Evolutionary conservation across 2,113 vertebrate species (phyloP), one percentile per base, ranked within the genome.

Genomic region (Vulpes lagopus): DNA sequence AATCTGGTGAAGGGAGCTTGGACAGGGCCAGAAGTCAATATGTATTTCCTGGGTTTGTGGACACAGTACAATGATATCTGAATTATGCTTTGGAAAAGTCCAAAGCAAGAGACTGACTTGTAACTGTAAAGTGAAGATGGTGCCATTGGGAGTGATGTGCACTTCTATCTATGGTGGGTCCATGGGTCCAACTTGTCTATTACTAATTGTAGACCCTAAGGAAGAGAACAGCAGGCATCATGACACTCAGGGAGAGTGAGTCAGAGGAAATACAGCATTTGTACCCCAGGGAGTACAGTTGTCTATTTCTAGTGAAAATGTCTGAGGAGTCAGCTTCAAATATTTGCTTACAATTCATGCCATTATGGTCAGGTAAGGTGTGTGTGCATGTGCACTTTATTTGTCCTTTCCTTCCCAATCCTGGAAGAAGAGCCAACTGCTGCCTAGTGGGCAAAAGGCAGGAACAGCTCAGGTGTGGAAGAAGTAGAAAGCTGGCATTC

Each of bases 241-340:
- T 1, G 49, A 38, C 55, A 3, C 30, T 1, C 5, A 6, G 8
- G 4, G 15, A 27, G 19, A 23, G 22, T 71, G 3, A 11, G 12
- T 9, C 15, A 4, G 19, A 69, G 11, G 43, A 62, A 35, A 23
- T 0, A 0, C 2, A 4, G 5, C 0, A 0, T 2, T 22, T 9
- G 12, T 20, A 5, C 22, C 25, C 20, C 4, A 0, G 43, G 51
- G 62, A 38, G 35, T 2, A 5, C 2, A 4, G 11, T 3, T 3
- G 4, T 25, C 5, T 7, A 2, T 60, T 83, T 82, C 30, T 23
- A 23, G 35, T 1, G 25, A 14, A 49, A 11, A 25, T 10, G 22
- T 59, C 38, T 51, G 11, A 73, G 59, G 11, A 51, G 23, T 15
- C 69, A 16, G 22, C 9, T 55, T 67, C 27, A 27, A 59, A 30